Conservation (phyloP, 2,888 invertebrate species). For the Mythimna albipuncta region DNA sequence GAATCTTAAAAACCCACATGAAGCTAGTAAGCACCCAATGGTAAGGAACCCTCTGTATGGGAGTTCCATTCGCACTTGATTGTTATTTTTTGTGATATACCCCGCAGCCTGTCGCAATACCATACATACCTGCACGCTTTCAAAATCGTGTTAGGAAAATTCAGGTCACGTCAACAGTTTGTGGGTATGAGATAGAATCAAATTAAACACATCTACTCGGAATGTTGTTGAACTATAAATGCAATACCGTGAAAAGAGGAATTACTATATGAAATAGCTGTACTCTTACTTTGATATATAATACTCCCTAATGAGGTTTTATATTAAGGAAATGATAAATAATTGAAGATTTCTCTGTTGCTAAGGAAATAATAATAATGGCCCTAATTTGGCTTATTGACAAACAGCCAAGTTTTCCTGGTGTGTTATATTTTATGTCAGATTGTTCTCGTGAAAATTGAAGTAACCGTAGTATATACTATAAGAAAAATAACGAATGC, state of each 20-base stretch:
- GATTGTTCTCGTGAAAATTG: not conserved
- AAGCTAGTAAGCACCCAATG: no score
- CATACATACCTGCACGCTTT: conserved; percentile 21
- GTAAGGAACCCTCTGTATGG: no score
- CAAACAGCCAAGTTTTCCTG: not conserved
- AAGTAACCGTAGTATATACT: not conserved
- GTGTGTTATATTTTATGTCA: not conserved
- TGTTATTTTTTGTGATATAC: conserved; percentile 1
- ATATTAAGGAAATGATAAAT: not conserved
- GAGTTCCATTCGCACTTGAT: no score
- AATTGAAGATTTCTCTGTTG: not conserved
- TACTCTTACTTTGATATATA: not conserved
- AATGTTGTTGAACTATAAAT: not conserved
- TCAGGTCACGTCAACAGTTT: conserved; percentile 28
- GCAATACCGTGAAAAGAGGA: not conserved
- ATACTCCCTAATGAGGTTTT: not conserved
- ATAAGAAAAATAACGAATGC: not conserved
- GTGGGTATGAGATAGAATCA: conserved; percentile 9
- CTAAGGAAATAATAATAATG: conserved; percentile 1
- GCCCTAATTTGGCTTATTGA: conserved; percentile 1
- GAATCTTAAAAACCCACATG: no score
- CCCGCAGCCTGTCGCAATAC: conserved; percentile 11
- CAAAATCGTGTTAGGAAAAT: conserved; percentile 24
- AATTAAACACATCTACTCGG: conserved; percentile 12
- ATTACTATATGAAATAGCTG: no score